Percentiles rank a stretch among this genome's conserved stretches.
Conservation (phyloP, 37 sponge, comb jelly and placozoan genomes). For the Halichondria panicea region DNA sequence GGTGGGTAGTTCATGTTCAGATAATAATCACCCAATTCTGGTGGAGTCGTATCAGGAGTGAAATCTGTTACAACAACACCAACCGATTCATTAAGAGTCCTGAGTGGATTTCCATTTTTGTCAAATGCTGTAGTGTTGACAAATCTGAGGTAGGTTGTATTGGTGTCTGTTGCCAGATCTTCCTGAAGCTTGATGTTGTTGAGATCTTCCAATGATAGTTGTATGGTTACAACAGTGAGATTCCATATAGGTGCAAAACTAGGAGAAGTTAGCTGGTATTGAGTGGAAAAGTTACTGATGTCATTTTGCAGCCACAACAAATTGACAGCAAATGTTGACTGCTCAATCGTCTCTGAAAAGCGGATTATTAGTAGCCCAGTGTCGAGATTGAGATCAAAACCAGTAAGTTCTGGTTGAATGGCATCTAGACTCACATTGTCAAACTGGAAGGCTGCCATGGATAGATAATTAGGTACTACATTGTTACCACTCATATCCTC, state of each 20-base stretch:
- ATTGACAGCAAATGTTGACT: constrained; percentile 25
- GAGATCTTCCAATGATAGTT: constrained; percentile 49
- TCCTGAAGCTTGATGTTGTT: constrained; percentile 68
- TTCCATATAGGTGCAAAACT: constrained; percentile 22
- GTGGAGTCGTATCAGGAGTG: constrained; percentile 77
- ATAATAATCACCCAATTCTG: constrained; percentile 45
- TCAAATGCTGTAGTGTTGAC: constrained; percentile 45
- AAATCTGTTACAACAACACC: constrained; percentile 51
- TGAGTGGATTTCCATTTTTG: constrained; percentile 44
- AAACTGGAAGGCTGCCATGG: constrained; percentile 15
- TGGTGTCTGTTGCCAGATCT: constrained; percentile 40
- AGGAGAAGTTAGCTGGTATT: constrained; percentile 27
- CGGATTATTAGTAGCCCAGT: constrained; percentile 52
- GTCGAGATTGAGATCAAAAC: constrained; percentile 78
- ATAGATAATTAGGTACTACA: constrained; percentile 1
- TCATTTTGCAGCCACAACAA: constrained; percentile 61
- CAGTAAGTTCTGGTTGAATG: constrained; percentile 27
- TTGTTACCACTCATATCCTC: constrained; percentile 84
- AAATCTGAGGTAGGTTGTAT: constrained; percentile 72
- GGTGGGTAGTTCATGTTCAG: constrained; percentile 69
- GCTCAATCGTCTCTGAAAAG: constrained; percentile 79
- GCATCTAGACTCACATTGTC: constrained; percentile 29
- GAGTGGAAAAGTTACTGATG: constrained; percentile 32
- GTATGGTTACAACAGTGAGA: constrained; percentile 54
- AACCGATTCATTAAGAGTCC: constrained; percentile 45